A percentile compares a stretch with the other conserved stretches of the same genome.
These are phyloP conservation scores for Drosophila phalerata DNA, from an alignment of 2,888 invertebrate genomes.

Conservation along the genomic window DNA sequence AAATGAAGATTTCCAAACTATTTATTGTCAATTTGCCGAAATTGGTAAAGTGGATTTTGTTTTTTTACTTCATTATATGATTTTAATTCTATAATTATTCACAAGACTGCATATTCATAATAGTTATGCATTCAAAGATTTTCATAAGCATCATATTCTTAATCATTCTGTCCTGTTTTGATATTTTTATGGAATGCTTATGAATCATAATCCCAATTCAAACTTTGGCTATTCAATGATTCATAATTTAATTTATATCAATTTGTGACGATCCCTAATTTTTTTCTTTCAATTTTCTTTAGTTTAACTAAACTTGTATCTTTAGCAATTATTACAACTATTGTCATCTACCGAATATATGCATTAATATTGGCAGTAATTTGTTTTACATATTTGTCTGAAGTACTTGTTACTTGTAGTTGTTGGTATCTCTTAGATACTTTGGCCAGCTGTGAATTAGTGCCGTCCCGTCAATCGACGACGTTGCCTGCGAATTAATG, in stretches of 20 bases:
- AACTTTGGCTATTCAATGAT: conserved; percentile 12
- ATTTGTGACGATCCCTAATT: not conserved
- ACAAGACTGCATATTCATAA: no score
- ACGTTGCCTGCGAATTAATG: conserved; percentile 71
- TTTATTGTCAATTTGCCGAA: conserved; percentile 25
- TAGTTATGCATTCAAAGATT: not conserved
- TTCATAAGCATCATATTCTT: not conserved
- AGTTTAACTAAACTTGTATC: not conserved
- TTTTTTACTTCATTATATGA: not conserved
- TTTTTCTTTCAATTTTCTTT: not conserved
- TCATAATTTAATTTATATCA: conserved; percentile 16
- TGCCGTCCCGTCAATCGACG: conserved; percentile 39
- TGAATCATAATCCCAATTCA: conserved; percentile 11
- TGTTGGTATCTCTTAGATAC: conserved; percentile 50
- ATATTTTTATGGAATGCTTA: conserved; percentile 1
- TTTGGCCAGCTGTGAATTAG: conserved; percentile 74
- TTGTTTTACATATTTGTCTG: conserved; percentile 32
- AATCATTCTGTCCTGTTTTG: not conserved
- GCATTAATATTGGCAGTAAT: conserved; percentile 37
- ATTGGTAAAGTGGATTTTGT: not conserved
- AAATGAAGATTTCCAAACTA: conserved; percentile 27
- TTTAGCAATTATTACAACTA: not conserved
- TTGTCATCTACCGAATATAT: not conserved
- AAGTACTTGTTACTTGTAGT: conserved; percentile 1
- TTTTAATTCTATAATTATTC: no score